phyloP scores from a whole-genome alignment of 1,140 invertebrate species.

The Tetraneura akinire region DNA sequence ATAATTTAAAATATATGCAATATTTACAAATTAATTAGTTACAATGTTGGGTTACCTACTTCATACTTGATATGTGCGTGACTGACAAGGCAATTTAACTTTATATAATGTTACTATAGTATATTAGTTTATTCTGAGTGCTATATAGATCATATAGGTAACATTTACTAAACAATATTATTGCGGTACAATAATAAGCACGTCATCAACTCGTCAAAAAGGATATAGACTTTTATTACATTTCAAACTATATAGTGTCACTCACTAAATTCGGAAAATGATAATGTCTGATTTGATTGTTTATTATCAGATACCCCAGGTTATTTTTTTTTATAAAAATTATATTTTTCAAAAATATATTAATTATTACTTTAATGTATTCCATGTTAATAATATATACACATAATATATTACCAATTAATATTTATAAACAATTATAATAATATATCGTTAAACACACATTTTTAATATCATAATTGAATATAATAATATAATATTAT shows the following conservation, averaged over 20 bases:
- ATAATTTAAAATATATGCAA: no score
- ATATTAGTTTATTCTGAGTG: no score
- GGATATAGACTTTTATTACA: background rate
- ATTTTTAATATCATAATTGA: background rate
- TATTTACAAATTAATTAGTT: background rate
- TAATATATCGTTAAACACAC: no score
- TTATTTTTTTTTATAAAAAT: no score
- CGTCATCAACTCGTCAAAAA: background rate
- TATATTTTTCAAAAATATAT: no score
- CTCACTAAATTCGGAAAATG: background rate
- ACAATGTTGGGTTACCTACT: background rate
- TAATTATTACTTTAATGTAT: no score
- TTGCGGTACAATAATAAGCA: conserved; percentile 7
- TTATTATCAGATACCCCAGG: no score
- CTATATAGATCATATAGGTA: background rate
- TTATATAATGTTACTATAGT: background rate
- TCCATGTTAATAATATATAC: no score
- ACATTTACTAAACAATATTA: background rate
- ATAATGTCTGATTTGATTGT: background rate
- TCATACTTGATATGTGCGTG: no score
- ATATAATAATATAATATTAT: background rate
- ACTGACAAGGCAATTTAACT: background rate
- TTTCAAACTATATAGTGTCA: background rate
- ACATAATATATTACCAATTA: no score
- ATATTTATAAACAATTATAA: no score